Conservation (phyloP, 2,113 vertebrate species). For the Podarcis raffonei region DNA sequence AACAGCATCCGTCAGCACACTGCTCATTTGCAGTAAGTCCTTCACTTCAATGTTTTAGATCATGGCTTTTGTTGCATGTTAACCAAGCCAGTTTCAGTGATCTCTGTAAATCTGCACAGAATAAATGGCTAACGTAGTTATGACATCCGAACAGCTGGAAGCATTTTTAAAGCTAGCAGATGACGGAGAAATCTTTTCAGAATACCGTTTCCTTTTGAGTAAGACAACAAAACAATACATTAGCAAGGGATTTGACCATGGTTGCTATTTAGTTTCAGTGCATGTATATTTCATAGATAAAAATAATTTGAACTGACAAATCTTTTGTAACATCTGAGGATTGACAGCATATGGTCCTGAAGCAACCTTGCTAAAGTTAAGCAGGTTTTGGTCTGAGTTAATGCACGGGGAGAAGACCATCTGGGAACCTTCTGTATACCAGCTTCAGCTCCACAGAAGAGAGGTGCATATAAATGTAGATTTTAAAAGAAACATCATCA, state of each 20-base stretch:
- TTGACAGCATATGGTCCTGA: neutral
- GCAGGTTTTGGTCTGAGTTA: no score
- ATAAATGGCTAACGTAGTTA: neutral
- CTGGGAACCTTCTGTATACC: no score
- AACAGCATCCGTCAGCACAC: no score
- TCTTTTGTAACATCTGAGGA: constrained; percentile 1
- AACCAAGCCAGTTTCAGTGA: neutral
- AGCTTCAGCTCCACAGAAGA: no score
- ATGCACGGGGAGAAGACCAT: no score
- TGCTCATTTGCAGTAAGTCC: no score
- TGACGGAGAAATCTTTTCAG: neutral
- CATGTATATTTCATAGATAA: constrained; percentile 48
- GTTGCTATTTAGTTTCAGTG: constrained; percentile 33
- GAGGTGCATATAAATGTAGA: no score
- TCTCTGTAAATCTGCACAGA: neutral
- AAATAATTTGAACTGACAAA: constrained; percentile 15
- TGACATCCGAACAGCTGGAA: constrained; percentile 59
- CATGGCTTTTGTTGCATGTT: no score
- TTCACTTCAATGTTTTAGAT: no score
- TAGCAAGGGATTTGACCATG: neutral
- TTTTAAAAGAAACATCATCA: no score
- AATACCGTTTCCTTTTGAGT: constrained; percentile 14
- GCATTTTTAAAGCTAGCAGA: constrained; percentile 55
- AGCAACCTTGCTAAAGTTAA: no score
- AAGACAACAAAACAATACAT: neutral